Conservation (phyloP, 2,113 vertebrate species). For the Dunckerocampus dactyliophorus region DNA sequence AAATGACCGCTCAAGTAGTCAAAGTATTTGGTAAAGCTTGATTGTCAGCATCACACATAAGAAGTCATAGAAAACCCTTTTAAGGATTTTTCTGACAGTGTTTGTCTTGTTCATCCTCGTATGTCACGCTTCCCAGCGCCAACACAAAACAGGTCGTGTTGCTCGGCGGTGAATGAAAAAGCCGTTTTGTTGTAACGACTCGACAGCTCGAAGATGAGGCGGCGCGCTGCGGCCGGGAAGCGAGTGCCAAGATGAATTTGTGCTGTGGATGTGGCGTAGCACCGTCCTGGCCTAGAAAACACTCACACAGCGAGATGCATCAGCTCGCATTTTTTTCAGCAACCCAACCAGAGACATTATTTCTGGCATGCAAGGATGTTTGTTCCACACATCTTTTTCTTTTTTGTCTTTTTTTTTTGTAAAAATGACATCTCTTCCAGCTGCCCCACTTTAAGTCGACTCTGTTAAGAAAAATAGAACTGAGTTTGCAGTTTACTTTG, state of each 20-base stretch:
- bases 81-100: neutral
- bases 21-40: no score
- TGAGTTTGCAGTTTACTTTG: neutral
- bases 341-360: conserved; percentile 30
- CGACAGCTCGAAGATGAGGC: conserved; percentile 30
- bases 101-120: no score
- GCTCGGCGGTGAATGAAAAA: conserved; percentile 19
- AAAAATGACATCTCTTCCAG: conserved; percentile 25
- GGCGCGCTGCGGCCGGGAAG: conserved; percentile 21
- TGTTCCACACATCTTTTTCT: neutral
- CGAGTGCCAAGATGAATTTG: conserved; percentile 52
- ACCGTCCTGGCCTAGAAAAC: conserved; percentile 32
- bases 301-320: conserved; percentile 30
- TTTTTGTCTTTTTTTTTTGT: no score
- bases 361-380: conserved; percentile 12
- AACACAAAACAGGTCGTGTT: conserved; percentile 10
- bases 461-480: neutral
- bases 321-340: conserved; percentile 34
- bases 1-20: no score
- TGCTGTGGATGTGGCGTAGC: conserved; percentile 12
- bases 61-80: neutral
- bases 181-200: conserved; percentile 7
- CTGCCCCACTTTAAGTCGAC: conserved; percentile 38
- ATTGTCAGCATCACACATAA: no score
- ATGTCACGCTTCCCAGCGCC: neutral